Conservation (phyloP, 2,113 vertebrate species). For the Sturnus vulgaris region DNA sequence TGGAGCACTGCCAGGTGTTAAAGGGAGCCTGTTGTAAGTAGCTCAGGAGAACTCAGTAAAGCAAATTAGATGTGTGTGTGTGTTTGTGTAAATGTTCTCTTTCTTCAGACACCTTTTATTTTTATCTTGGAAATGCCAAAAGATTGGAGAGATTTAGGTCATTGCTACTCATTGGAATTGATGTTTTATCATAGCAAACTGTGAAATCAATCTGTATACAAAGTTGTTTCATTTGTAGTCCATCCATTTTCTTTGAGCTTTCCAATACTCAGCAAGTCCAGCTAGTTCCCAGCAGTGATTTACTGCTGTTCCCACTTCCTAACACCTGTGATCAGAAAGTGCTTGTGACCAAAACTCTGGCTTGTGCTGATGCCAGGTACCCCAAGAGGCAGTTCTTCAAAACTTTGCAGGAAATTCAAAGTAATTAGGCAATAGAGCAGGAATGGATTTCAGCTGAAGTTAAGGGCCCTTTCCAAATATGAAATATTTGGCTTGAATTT, state of each 20-base stretch:
- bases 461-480: neutral
- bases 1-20: neutral
- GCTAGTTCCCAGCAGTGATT: neutral
- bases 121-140: neutral
- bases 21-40: neutral
- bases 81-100: neutral
- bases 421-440: neutral
- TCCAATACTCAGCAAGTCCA: neutral
- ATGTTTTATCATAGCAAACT: neutral
- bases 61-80: neutral
- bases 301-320: neutral
- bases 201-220: neutral
- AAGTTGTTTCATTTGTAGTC: neutral
- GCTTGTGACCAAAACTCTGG: neutral
- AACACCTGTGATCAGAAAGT: neutral
- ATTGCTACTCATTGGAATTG: neutral
- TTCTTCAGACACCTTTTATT: neutral
- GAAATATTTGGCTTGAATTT: neutral
- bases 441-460: neutral
- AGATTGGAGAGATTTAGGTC: neutral
- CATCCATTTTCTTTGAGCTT: neutral
- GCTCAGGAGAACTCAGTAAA: neutral
- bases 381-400: rapidly evolving
- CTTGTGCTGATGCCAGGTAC: neutral
- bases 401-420: neutral